Evolutionary conservation across 2,113 vertebrate species (phyloP), one percentile per base, ranked within the genome.

Genomic region (Perca flavescens): DNA sequence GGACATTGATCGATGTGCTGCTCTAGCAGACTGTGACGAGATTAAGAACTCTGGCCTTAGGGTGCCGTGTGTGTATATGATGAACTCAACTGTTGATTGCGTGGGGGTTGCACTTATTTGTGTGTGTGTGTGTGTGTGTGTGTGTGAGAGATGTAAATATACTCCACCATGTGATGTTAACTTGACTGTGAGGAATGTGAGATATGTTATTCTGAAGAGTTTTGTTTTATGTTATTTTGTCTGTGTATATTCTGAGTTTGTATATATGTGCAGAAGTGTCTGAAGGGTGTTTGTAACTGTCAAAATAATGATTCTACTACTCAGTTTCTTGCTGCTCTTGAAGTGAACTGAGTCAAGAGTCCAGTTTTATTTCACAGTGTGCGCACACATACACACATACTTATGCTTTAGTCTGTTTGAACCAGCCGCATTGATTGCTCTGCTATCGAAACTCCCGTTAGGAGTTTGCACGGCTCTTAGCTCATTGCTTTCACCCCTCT

Each of bases 221-320:
- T 28, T 28, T 28, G 31, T 81, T 84, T 76, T 31, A 62, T 79
- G 34, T 36, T 69, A 57, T 74, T 75, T 84, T 72, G 34, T 31
- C 9, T 22, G 56, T 75, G 52, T 64, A 5, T 61, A 31, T 75
- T 66, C 31, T 46, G 16, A 56, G 0, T 31, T 14, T 79, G n/a
- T 43, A 31, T 74, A 46, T 31, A 6, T 50, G 61, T 79, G 78
- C 5, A 19, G 14, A 17, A 50, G 19, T 65, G 14, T 17, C 22
- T n/a, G 56, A 62, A 69, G 50, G 25, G 36, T 67, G 83, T 91
- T 86, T 89, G 85, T 89, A 86, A 74, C 85, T 92, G 91, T 91
- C 91, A 89, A 85, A 89, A 89, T 87, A 91, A 94, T 92, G 80
- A 90, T 85, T 86, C 71, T 72, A 28, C 88, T 58, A 64, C 80